These are phyloP conservation scores for Stictocephala bisonia DNA, from an alignment of 2,888 invertebrate genomes.

Conservation along the genomic window DNA sequence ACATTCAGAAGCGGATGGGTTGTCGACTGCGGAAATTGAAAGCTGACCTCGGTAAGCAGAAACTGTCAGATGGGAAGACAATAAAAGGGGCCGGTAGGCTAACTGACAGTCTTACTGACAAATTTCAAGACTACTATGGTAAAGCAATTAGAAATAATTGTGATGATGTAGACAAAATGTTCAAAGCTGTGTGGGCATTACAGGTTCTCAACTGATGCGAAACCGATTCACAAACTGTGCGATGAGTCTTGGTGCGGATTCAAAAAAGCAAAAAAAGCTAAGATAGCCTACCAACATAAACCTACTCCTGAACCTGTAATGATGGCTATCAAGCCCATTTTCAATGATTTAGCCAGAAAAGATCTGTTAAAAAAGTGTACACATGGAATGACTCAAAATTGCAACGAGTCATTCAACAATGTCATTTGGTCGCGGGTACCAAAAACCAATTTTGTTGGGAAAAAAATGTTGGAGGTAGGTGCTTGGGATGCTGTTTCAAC, in stretches of 20 bases:
- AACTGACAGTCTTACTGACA: constrained; percentile 56
- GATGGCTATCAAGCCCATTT: background rate
- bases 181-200: constrained; percentile 14
- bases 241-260: background rate
- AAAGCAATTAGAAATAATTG: constrained; percentile 55
- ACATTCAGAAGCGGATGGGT: constrained; percentile 44
- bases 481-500: background rate
- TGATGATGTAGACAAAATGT: constrained; percentile 55
- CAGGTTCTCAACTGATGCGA: background rate
- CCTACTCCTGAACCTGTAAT: background rate
- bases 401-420: background rate
- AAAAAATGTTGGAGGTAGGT: background rate
- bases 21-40: constrained; percentile 39
- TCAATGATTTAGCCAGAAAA: background rate
- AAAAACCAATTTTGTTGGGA: background rate
- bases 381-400: background rate
- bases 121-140: constrained; percentile 57
- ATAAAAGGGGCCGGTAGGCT: constrained; percentile 53
- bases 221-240: background rate
- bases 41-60: background rate
- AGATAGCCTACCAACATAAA: background rate
- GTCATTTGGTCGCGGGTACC: background rate
- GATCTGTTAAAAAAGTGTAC: background rate
- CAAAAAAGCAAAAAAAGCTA: background rate
- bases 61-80: constrained; percentile 41